A percentile compares a stretch with the other conserved stretches of the same genome.
Conservation (phyloP, 1,140 invertebrate genomes). For the Brachionus plicatilis region DNA sequence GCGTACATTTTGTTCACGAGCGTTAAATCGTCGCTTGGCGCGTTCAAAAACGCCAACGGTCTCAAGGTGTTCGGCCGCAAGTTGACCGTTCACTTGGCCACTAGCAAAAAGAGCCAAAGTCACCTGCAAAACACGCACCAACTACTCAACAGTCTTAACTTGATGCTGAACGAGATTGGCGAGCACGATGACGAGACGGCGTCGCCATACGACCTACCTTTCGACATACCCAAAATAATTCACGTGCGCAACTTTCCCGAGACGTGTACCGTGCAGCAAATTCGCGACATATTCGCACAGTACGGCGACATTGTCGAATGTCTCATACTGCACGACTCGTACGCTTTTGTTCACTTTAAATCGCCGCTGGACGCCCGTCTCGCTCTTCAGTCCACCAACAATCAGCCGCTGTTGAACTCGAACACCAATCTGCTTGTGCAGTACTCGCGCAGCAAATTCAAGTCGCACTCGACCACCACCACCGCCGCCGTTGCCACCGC, state of each 20-base stretch:
- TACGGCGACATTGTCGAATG: conserved; percentile 37
- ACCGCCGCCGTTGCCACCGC: neutral
- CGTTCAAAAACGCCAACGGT: conserved; percentile 29
- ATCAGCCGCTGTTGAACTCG: neutral
- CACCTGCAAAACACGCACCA: neutral
- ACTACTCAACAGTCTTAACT: neutral
- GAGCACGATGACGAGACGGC: neutral
- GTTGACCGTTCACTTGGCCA: conserved; percentile 25
- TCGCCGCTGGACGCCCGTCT: conserved; percentile 5
- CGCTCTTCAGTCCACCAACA: conserved; percentile 33
- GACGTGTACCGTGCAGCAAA: conserved; percentile 23
- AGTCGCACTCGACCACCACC: neutral
- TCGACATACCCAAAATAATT: conserved; percentile 28
- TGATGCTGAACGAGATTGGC: neutral
- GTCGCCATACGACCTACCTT: neutral
- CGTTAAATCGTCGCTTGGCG: neutral
- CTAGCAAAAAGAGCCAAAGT: conserved; percentile 38
- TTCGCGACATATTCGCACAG: conserved; percentile 7
- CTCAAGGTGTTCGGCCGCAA: conserved; percentile 22
- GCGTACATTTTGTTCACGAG: conserved; percentile 18
- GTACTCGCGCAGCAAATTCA: conserved; percentile 36
- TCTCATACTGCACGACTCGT: conserved; percentile 37
- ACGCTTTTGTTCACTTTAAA: conserved; percentile 38
- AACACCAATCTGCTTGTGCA: conserved; percentile 27
- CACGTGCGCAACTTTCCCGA: conserved; percentile 37